Evolutionary conservation across 2,888 invertebrate species (phyloP).

Genomic region (Leptinotarsa peninsularis): DNA sequence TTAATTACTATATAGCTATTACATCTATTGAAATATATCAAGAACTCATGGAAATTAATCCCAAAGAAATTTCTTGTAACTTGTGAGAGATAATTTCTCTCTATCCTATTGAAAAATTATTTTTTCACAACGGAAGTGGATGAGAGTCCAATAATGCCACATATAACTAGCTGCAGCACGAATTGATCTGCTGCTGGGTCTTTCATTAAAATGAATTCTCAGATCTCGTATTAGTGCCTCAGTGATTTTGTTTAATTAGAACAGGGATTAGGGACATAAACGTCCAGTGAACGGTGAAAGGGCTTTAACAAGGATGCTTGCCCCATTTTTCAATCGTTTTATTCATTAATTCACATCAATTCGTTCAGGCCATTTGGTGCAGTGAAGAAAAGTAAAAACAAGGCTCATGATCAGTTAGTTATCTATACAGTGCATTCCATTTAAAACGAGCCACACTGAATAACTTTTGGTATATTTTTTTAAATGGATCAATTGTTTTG

Average conservation of each 20-base stretch:
- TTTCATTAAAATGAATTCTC: background rate
- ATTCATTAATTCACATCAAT: background rate
- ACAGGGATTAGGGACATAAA: background rate
- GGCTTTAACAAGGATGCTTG: background rate
- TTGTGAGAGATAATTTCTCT: too few species aligned
- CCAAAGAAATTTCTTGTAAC: too few species aligned
- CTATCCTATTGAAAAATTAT: background rate
- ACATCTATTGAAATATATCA: too few species aligned
- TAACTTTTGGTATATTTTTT: too few species aligned
- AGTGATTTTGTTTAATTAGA: background rate
- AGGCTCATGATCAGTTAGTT: too few species aligned
- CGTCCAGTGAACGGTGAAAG: background rate
- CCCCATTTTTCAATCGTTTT: background rate
- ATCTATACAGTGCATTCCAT: too few species aligned
- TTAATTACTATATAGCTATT: too few species aligned
- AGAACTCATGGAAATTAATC: too few species aligned
- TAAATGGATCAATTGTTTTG: too few species aligned
- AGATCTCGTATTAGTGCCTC: background rate
- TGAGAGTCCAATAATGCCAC: background rate
- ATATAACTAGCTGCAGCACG: background rate
- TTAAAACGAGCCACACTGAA: too few species aligned
- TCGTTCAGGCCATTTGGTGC: background rate
- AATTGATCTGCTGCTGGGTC: background rate
- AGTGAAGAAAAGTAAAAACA: background rate
- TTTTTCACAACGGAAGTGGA: background rate